Evolutionary conservation across 2,797 vertebrate species (phyloP).

Genomic region (Cyclura pinguis): DNA sequence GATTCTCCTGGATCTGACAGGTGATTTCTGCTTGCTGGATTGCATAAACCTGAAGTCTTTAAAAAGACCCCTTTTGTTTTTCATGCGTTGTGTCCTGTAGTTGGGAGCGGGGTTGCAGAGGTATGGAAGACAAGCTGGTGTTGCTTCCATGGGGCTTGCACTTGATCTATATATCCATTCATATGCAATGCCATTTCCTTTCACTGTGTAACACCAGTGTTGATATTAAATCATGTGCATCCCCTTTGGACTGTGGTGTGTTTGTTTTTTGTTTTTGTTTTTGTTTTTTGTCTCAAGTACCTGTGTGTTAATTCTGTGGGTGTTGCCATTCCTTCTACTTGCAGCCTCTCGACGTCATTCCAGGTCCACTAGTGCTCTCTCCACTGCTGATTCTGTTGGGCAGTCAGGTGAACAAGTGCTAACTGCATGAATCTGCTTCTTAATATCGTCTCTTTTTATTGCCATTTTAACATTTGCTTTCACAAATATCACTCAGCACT

Average conservation of each 20-base stretch:
- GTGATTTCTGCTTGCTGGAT: constrained; percentile 63
- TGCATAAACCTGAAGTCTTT: constrained; percentile 49
- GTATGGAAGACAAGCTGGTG: constrained; percentile 43
- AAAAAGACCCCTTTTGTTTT: constrained; percentile 49
- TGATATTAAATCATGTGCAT: constrained; percentile 65
- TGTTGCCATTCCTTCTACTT: constrained; percentile 89
- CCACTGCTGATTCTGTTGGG: constrained; percentile 95
- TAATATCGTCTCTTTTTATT: constrained; percentile 69
- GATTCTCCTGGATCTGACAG: constrained; percentile 55
- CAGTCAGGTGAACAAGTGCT: constrained; percentile 98
- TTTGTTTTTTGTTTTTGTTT: constrained; percentile 50
- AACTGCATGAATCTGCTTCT: constrained; percentile 88
- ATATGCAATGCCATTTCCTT: constrained; percentile 72
- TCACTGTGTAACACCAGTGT: constrained; percentile 66
- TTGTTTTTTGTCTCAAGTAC: constrained; percentile 73
- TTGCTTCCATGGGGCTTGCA: constrained; percentile 64
- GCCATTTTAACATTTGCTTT: constrained; percentile 75
- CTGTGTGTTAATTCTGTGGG: constrained; percentile 88
- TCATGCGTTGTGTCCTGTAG: constrained; percentile 61
- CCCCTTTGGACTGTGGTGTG: constrained; percentile 75
- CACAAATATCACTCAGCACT: constrained; percentile 65
- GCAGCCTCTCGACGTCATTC: constrained; percentile 99
- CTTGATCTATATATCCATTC: constrained; percentile 72
- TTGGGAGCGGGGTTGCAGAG: background rate
- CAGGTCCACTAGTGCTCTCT: constrained; percentile 98